Percentiles rank a stretch among this genome's conserved stretches.
phyloP scores from a whole-genome alignment of 2,113 vertebrate genomes.

The Xiphias gladius region DNA sequence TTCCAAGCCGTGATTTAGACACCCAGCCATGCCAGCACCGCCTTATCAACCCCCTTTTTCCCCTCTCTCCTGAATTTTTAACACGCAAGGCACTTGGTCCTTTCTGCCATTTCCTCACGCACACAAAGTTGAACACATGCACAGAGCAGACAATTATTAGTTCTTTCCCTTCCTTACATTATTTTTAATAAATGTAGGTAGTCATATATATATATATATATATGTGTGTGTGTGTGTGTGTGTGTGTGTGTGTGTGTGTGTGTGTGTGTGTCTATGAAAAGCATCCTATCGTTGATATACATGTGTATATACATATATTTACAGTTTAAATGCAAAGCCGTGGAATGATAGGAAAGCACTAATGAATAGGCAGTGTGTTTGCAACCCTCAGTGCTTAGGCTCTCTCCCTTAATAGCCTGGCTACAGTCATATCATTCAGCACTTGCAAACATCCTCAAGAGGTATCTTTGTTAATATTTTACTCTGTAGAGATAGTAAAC shows the following conservation, averaged over 20 bases:
- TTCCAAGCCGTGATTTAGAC: slow-evolving; percentile 76
- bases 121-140: background rate
- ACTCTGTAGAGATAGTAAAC: slow-evolving; percentile 64
- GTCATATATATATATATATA: too few species aligned
- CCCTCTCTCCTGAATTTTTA: slow-evolving; percentile 39
- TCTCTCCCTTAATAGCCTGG: slow-evolving; percentile 47
- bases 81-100: background rate
- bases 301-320: background rate
- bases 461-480: slow-evolving; percentile 72
- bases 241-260: too few species aligned
- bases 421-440: slow-evolving; percentile 41
- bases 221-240: too few species aligned
- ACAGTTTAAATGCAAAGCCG: slow-evolving; percentile 27
- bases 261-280: too few species aligned
- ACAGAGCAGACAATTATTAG: background rate
- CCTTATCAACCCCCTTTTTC: slow-evolving; percentile 31
- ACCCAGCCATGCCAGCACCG: slow-evolving; percentile 55
- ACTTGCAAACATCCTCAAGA: slow-evolving; percentile 66
- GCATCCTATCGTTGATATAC: too few species aligned
- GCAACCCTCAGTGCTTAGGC: slow-evolving; percentile 35
- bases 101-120: background rate
- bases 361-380: slow-evolving; percentile 58
- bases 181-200: background rate
- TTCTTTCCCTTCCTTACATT: background rate
- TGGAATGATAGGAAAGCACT: slow-evolving; percentile 26